These are phyloP conservation scores for Chrysodeixis includens DNA, from an alignment of 2,888 invertebrate genomes.

Conservation along the genomic window DNA sequence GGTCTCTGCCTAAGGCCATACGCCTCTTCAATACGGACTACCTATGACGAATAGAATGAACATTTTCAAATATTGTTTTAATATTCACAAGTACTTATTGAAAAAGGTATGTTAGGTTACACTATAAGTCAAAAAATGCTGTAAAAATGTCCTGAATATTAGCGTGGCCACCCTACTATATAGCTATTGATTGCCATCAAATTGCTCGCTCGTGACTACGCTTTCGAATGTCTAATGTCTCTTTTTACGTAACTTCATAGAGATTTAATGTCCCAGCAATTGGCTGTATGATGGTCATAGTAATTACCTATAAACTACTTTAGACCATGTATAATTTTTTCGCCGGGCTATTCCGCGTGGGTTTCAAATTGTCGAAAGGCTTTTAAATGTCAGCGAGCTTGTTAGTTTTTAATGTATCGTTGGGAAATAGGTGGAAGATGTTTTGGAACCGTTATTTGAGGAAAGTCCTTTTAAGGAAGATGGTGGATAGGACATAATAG, in stretches of 20 bases:
- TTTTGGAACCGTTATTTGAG: too few relatives aligned
- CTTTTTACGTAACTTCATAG: constrained; percentile 76
- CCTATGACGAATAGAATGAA: too few relatives aligned
- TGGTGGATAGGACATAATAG: too few relatives aligned
- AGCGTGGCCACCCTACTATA: constrained; percentile 35
- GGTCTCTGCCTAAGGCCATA: too few relatives aligned
- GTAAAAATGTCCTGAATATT: constrained; percentile 10
- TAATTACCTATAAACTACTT: constrained; percentile 44
- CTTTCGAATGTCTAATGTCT: constrained; percentile 81
- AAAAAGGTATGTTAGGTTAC: too few relatives aligned
- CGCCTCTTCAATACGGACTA: too few relatives aligned
- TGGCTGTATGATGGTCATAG: constrained; percentile 47
- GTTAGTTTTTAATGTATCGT: neutral
- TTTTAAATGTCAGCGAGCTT: neutral
- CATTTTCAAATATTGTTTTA: too few relatives aligned
- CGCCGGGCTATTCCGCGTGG: constrained; percentile 2
- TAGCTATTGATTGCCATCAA: constrained; percentile 83
- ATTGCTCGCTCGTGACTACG: constrained; percentile 83
- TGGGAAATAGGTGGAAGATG: too few relatives aligned
- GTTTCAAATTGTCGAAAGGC: neutral
- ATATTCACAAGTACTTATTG: too few relatives aligned
- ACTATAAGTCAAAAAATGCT: too few relatives aligned
- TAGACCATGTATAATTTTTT: constrained; percentile 27
- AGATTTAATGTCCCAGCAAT: constrained; percentile 55
- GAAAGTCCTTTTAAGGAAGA: too few relatives aligned